These are phyloP conservation scores for Muricea muricata DNA, from an alignment of 92 coral and sea anemone species.

Conservation along the genomic window DNA sequence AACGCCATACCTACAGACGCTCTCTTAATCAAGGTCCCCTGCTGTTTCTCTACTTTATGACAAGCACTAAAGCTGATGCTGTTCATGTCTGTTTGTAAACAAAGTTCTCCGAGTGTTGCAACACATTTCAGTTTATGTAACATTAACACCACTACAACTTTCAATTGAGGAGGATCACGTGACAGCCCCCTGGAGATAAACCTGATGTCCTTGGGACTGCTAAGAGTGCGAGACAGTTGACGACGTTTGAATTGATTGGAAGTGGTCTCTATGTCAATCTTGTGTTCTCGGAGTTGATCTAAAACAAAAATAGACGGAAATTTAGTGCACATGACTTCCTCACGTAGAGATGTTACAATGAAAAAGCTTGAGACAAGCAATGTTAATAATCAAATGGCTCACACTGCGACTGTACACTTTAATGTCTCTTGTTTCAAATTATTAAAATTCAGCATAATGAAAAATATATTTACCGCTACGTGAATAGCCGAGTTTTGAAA, in stretches of 20 bases:
- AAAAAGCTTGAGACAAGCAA: too few relatives aligned
- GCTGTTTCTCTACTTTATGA: slow-evolving; percentile 72
- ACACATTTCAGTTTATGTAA: slow-evolving; percentile 80
- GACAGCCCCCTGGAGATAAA: slow-evolving; percentile 67
- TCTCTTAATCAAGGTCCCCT: slow-evolving; percentile 34
- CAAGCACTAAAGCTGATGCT: slow-evolving; percentile 75
- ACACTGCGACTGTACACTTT: too few relatives aligned
- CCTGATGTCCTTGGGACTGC: slow-evolving; percentile 50
- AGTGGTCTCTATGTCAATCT: slow-evolving; percentile 89
- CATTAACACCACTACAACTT: slow-evolving; percentile 80
- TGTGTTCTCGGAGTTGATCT: slow-evolving; percentile 78
- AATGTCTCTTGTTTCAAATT: too few relatives aligned
- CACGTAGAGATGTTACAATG: too few relatives aligned
- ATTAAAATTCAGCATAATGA: too few relatives aligned
- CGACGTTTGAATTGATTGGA: slow-evolving; percentile 39
- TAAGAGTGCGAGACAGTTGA: slow-evolving; percentile 44
- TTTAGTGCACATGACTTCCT: neutral
- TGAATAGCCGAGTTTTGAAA: too few relatives aligned
- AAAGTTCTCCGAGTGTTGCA: slow-evolving; percentile 90
- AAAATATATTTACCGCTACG: too few relatives aligned
- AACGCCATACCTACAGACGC: slow-evolving; percentile 20
- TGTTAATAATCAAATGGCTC: too few relatives aligned
- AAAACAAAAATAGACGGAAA: neutral
- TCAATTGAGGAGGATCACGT: slow-evolving; percentile 68
- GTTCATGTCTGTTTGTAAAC: slow-evolving; percentile 85